Evolutionary conservation across 2,888 invertebrate genomes (phyloP), one percentile per base, ranked within the genome.

Genomic region (Macropis europaea): DNA sequence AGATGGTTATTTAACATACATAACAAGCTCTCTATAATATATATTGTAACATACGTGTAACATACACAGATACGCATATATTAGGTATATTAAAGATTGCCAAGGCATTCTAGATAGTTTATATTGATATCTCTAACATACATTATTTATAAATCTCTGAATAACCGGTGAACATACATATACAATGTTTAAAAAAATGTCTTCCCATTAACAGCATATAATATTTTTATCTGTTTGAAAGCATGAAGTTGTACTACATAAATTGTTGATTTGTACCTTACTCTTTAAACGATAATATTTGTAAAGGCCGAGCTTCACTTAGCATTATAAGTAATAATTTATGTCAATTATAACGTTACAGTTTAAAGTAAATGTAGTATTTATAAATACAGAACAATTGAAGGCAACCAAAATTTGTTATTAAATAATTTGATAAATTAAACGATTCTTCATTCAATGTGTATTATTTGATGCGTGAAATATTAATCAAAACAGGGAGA

Each of bases 1-100:
- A 45, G 45, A 42, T 64, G 48, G 34, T 48, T 34, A 50, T 50
- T 40, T 48, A 63, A 63, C 28, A 32, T 68, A 54, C 11, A 40
- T 50, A 68, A 62, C 24, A 54, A 63, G 54, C 30, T 63, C 28
- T 6, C 54, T 62, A 53, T 66, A 60, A 36, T 60, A 60, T 40
- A 40, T 48, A 56, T 38, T 63, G 7, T 63, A 48, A 62, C 28
- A 22, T 28, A 64, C 24, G 13, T 9, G 26, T 34, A 34, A 48
- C 40, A 36, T 40, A 28, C 11, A 45, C 15, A 24, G 24, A 59
- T 47, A 13, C 17, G 15, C 7, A 48, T 42, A 40, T 54, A n/a
- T n/a, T n/a, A 60, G 19, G 40, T 53, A 28, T 47, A 40, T 67
- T 53, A 36, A 48, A 59, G 48, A 67, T 48, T 42, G 42, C 60